Evolutionary conservation across 2,888 invertebrate species (phyloP).

Genomic region (Allygus modestus): DNA sequence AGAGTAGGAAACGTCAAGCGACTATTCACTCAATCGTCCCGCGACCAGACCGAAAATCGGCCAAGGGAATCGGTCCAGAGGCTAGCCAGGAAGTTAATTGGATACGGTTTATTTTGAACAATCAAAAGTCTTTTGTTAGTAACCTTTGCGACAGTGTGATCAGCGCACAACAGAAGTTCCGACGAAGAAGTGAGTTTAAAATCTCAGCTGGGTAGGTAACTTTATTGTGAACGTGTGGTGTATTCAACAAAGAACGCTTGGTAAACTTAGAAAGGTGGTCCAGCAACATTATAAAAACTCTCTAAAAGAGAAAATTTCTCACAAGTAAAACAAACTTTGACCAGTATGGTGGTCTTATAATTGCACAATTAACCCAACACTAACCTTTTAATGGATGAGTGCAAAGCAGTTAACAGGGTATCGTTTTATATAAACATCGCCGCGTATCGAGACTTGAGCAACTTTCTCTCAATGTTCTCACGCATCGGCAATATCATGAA

Average conservation of each 20-base stretch:
- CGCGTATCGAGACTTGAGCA: background rate
- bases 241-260: too few species aligned
- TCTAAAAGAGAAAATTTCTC: background rate
- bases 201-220: too few species aligned
- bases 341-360: conserved; percentile 8
- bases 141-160: too few species aligned
- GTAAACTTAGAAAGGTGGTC: background rate
- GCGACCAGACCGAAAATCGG: background rate
- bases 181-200: too few species aligned
- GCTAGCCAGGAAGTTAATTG: background rate
- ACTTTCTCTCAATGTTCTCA: conserved; percentile 15
- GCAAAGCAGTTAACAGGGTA: background rate
- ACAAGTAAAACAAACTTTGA: background rate
- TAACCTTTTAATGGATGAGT: background rate
- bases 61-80: conserved; percentile 13
- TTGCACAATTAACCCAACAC: conserved; percentile 18
- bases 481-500: background rate
- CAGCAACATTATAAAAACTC: background rate
- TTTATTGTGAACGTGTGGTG: too few species aligned
- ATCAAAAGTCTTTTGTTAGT: background rate
- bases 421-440: background rate
- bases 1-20: background rate
- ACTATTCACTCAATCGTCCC: too few species aligned
- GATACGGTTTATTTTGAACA: background rate
- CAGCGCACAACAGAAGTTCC: too few species aligned